A percentile compares a stretch with the other conserved stretches of the same genome.
These are phyloP conservation scores for Syrista parreyssii DNA, from an alignment of 2,888 invertebrate genomes.

Conservation along the genomic window DNA sequence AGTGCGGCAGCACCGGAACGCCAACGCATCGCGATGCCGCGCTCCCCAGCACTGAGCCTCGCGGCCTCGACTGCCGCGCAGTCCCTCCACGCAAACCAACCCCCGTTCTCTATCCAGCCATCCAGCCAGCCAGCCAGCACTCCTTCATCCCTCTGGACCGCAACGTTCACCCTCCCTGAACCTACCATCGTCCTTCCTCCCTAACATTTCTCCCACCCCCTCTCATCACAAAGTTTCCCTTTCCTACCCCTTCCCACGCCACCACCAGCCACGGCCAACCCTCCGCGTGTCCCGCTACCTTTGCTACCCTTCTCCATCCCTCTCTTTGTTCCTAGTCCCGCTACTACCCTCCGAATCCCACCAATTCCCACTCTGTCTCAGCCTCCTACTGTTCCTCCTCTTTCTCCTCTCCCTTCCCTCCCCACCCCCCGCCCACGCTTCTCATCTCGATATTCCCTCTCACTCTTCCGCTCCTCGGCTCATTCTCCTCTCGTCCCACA, in stretches of 20 bases:
- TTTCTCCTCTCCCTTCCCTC: slow-evolving; percentile 5
- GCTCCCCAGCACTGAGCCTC: slow-evolving; percentile 65
- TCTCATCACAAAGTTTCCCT: neutral
- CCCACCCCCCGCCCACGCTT: slow-evolving; percentile 13
- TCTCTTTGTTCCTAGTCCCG: slow-evolving; percentile 5
- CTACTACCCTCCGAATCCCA: neutral
- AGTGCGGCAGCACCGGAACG: slow-evolving; percentile 54
- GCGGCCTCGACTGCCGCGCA: slow-evolving; percentile 64
- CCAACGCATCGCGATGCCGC: slow-evolving; percentile 63
- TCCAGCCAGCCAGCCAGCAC: slow-evolving; percentile 27
- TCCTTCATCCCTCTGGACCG: slow-evolving; percentile 53
- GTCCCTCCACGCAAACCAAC: slow-evolving; percentile 63
- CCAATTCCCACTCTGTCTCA: slow-evolving; percentile 13
- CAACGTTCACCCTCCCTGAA: slow-evolving; percentile 49
- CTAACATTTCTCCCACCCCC: neutral
- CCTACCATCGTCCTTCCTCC: slow-evolving; percentile 24
- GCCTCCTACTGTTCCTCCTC: slow-evolving; percentile 6
- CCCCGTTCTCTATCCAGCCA: slow-evolving; percentile 38
- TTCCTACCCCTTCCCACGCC: neutral
- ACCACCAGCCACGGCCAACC: neutral
- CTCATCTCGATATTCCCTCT: slow-evolving; percentile 19
- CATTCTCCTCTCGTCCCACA: neutral
- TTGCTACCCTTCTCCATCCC: slow-evolving; percentile 6
- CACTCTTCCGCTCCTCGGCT: neutral
- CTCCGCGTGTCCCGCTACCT: slow-evolving; percentile 13